A percentile compares a stretch with the other conserved stretches of the same genome.
phyloP scores from a whole-genome alignment of 2,888 invertebrate species.

The Furcula furcula region DNA sequence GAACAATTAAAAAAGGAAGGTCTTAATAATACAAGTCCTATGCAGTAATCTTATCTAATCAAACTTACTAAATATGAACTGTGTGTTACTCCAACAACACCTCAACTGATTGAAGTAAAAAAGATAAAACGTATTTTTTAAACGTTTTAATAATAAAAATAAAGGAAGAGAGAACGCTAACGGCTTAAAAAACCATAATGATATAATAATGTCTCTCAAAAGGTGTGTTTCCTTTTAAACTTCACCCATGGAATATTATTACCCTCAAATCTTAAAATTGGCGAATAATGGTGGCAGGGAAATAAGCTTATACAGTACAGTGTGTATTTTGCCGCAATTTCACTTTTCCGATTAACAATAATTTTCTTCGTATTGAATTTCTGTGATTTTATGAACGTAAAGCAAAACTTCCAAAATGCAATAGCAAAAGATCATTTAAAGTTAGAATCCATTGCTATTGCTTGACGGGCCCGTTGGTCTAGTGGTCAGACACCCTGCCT shows the following conservation, averaged over 20 bases:
- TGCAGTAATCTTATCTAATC: too few species aligned
- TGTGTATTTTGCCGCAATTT: conserved; percentile 41
- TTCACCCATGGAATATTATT: conserved; percentile 26
- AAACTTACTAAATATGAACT: too few species aligned
- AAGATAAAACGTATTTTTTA: neutral
- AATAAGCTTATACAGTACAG: conserved; percentile 37
- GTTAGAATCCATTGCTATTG: too few species aligned
- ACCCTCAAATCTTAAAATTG: conserved; percentile 32
- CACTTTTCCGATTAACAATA: conserved; percentile 34
- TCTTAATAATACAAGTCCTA: too few species aligned
- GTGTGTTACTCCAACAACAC: too few species aligned
- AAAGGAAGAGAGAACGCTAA: neutral
- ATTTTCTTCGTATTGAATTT: conserved; percentile 35
- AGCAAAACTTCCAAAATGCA: too few species aligned
- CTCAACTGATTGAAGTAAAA: too few species aligned
- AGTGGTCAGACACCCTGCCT: too few species aligned
- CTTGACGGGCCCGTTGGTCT: too few species aligned
- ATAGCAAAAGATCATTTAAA: too few species aligned
- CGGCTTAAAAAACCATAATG: neutral
- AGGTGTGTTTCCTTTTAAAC: conserved; percentile 13
- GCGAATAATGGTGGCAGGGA: conserved; percentile 27
- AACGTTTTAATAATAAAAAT: neutral
- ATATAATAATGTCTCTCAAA: conserved; percentile 19
- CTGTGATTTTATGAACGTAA: conserved; percentile 32
- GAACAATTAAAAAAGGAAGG: too few species aligned